Conservation (phyloP, 1,140 invertebrate species). For the Drosophila kanapiae region DNA sequence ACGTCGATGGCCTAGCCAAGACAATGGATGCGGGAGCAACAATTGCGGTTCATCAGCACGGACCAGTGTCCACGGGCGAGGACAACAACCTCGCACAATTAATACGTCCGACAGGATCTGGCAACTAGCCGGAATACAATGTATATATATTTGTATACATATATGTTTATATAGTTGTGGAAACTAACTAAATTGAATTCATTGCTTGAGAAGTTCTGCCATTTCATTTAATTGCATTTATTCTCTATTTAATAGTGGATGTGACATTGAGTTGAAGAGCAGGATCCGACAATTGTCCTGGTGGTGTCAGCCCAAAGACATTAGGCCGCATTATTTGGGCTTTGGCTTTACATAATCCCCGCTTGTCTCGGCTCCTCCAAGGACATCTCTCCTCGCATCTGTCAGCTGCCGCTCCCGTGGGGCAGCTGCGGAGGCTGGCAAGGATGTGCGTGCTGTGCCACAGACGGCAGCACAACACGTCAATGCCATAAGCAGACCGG, state of each 20-base stretch:
- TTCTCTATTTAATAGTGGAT: not conserved
- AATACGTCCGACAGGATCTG: not conserved
- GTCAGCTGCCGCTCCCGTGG: constrained; percentile 35
- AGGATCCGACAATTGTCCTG: constrained; percentile 31
- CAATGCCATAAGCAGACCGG: constrained; percentile 25
- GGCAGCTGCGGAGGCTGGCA: not conserved
- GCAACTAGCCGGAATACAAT: no score
- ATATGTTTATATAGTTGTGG: not conserved
- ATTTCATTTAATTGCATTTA: constrained; percentile 44
- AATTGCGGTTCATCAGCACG: constrained; percentile 42
- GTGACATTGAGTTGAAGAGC: no score
- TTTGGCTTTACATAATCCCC: constrained; percentile 67
- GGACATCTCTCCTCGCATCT: not conserved
- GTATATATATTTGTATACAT: not conserved
- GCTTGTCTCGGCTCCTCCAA: constrained; percentile 15
- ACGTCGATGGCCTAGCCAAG: not conserved
- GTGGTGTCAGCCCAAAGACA: constrained; percentile 49
- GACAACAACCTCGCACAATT: constrained; percentile 9
- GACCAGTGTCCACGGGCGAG: not conserved
- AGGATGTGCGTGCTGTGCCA: constrained; percentile 24
- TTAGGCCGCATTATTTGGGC: constrained; percentile 66
- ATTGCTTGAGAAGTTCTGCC: constrained; percentile 14
- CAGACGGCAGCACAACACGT: constrained; percentile 23
- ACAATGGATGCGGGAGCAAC: constrained; percentile 7
- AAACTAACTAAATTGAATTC: constrained; percentile 6